Conservation (phyloP, 2,888 invertebrate species). For the Auanema freiburgensis region DNA sequence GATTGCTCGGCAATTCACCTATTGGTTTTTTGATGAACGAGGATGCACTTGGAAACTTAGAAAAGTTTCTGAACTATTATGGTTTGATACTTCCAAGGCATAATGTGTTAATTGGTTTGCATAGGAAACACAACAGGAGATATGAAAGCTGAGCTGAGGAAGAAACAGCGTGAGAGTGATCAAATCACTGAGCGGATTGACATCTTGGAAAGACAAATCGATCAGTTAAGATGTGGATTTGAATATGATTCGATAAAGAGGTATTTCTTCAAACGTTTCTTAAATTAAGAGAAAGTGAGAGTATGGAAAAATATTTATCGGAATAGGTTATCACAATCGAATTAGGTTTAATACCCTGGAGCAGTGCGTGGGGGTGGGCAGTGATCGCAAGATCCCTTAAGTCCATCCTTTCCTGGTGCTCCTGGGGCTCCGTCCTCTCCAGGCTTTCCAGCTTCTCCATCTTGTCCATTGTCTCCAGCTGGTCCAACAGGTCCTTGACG, state of each 20-base stretch:
- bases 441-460: constrained; percentile 36
- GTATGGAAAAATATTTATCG: not conserved
- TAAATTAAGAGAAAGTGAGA: not conserved
- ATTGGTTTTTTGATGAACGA: constrained; percentile 49
- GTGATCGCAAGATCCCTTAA: constrained; percentile 40
- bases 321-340: not conserved
- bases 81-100: constrained; percentile 27
- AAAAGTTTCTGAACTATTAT: constrained; percentile 59
- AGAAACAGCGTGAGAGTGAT: constrained; percentile 44
- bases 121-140: constrained; percentile 51
- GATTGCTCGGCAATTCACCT: constrained; percentile 6
- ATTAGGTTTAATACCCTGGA: constrained; percentile 31
- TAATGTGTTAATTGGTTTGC: not conserved
- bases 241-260: constrained; percentile 61
- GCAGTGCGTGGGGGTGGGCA: constrained; percentile 43
- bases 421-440: constrained; percentile 37
- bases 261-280: constrained; percentile 21
- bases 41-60: constrained; percentile 56
- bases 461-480: constrained; percentile 18
- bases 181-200: constrained; percentile 54
- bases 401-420: constrained; percentile 38
- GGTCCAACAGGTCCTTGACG: constrained; percentile 33
- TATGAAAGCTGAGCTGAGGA: constrained; percentile 52
- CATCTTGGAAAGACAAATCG: constrained; percentile 51
- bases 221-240: constrained; percentile 53